phyloP scores from a whole-genome alignment of 2,888 invertebrate genomes.

The Acanthosepion lycidas region DNA sequence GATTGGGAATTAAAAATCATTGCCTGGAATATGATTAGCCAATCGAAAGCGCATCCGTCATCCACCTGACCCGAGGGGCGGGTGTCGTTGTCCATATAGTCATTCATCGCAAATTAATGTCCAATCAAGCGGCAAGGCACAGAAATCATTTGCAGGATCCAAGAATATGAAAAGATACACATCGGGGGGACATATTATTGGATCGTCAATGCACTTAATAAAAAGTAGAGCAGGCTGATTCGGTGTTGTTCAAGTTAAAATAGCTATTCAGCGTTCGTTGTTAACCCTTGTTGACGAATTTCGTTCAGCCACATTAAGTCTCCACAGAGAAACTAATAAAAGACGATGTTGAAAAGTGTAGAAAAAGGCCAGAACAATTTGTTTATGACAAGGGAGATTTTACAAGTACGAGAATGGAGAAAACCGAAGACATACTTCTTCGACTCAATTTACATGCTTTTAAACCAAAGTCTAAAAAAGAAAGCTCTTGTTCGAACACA shows the following conservation, averaged over 20 bases:
- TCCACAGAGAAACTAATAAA: background rate
- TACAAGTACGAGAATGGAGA: background rate
- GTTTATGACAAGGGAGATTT: background rate
- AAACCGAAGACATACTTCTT: background rate
- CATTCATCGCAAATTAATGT: background rate
- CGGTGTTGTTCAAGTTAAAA: background rate
- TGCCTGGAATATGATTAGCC: conserved; percentile 8
- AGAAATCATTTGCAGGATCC: background rate
- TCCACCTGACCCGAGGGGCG: background rate
- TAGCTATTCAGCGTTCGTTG: background rate
- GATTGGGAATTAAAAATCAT: background rate
- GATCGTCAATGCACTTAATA: conserved; percentile 33
- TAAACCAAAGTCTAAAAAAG: too few relatives aligned
- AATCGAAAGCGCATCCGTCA: background rate
- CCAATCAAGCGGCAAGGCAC: background rate
- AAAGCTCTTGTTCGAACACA: too few relatives aligned
- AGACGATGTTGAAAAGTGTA: background rate
- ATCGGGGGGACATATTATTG: background rate
- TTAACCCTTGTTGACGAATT: background rate
- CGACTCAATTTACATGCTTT: too few relatives aligned
- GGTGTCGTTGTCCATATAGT: background rate
- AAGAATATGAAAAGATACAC: conserved; percentile 1
- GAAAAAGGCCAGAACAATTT: background rate
- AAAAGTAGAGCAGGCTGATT: background rate
- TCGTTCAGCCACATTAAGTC: background rate